Conservation (phyloP, 2,797 vertebrate genomes). For the Notolabrus celidotus region DNA sequence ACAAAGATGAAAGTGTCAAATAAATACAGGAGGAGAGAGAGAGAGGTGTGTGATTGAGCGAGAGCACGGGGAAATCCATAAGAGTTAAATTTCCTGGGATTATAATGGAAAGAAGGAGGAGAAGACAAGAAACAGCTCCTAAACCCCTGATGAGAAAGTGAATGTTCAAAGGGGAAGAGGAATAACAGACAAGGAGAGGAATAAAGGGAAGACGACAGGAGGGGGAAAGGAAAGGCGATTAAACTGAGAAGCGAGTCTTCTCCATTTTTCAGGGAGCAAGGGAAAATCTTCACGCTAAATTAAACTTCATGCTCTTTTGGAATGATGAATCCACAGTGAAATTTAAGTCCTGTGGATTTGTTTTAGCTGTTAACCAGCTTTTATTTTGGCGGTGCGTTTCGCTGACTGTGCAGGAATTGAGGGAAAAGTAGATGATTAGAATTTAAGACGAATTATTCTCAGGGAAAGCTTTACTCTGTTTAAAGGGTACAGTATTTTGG, state of each 20-base stretch:
- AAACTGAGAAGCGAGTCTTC: background rate
- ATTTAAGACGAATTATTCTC: background rate
- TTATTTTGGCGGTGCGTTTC: slow-evolving; percentile 11
- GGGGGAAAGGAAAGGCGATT: background rate
- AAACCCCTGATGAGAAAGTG: slow-evolving; percentile 4
- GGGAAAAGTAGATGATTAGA: slow-evolving; percentile 15
- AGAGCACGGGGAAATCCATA: background rate
- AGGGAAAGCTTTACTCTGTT: background rate
- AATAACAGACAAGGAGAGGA: background rate
- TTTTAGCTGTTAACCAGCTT: slow-evolving; percentile 1
- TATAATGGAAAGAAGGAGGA: slow-evolving; percentile 10
- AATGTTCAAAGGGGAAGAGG: background rate
- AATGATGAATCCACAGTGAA: background rate
- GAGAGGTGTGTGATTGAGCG: background rate
- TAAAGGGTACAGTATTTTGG: background rate
- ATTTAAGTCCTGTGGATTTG: slow-evolving; percentile 12
- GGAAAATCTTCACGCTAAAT: background rate
- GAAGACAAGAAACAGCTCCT: slow-evolving; percentile 4
- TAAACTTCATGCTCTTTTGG: background rate
- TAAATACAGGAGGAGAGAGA: background rate
- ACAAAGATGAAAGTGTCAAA: slow-evolving; percentile 5
- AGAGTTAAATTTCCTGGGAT: slow-evolving; percentile 5
- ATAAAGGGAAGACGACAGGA: background rate
- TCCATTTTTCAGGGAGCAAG: background rate
- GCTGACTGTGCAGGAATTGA: slow-evolving; percentile 10